Evolutionary conservation across 30 jellyfish, hydroid and myxozoan genomes (phyloP), one percentile per base, ranked within the genome.

Genomic region (Pelagia noctiluca): DNA sequence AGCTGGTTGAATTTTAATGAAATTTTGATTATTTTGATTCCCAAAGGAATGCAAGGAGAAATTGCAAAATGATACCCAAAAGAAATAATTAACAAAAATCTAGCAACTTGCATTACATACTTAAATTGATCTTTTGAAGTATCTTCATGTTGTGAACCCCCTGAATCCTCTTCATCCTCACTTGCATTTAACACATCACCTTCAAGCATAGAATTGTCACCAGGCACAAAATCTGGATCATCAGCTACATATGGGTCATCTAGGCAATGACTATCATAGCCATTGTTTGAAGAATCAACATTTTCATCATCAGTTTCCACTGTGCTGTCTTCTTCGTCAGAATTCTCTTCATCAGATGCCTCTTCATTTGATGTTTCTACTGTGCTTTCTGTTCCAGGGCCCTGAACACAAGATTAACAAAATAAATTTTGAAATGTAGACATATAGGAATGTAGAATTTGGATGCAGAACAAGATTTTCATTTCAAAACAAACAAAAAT

Each of bases 141-240:
- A 49, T 49, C 2, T 49, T 49, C 64, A 49, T 49, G 64, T 0
- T 49, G 64, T 49, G 64, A 49, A 49, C 64, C 64, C 64, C 23
- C 64, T 49, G 23, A 49, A 49, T 49, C 64, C 64, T 49, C 64
- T 49, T 49, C 64, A 49, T 49, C 64, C 64, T 49, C 64, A 49
- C 64, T 49, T 49, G 64, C 64, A 49, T 49, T 22, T 1, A 49
- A 49, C 23, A 16, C 64, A 49, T 49, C 64, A 49, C 2, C 64
- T 49, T 2, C 64, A 0, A 49, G 64, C 64, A 49, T 49, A 49
- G 64, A 49, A 49, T 49, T 26, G 0, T 49, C 64, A 49, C 64
- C n/a, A n/a, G n/a, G n/a, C n/a, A n/a, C n/a, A n/a, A n/a, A n/a
- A n/a, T n/a, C n/a, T n/a, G n/a, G n/a, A n/a, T n/a, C n/a, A n/a